Evolutionary conservation across 2,888 invertebrate species (phyloP), one percentile per base, ranked within the genome.

Genomic region (Antheraea yamamai): DNA sequence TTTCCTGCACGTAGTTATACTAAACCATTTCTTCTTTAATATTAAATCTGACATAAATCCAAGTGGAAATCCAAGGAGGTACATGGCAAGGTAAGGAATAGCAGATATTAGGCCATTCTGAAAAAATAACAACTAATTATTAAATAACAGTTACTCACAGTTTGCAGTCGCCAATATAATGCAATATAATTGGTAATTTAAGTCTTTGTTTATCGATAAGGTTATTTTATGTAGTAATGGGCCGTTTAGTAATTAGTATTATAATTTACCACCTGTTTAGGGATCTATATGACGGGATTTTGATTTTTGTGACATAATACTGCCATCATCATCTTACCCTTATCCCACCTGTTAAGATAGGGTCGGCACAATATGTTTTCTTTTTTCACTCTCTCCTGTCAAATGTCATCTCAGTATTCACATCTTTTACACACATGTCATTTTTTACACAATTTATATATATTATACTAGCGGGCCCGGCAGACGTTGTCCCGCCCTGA

Each of bases 81-180:
- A 97, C 91, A 97, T 97, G 0, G 95, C 95, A 52, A 97, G 87
- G 84, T 98, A 98, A 0, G 97, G 97, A 14, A 97, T 86, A 0
- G 97, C 96, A 16, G 97, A 97, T 75, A 97, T 91, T 2, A 96
- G 82, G 0, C 97, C 97, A 83, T 97, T 97, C 95, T 96, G 88
- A 55, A 91, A 82, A 35, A 89, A 58, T 18, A 39, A 23, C 12
- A 20, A 30, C 4, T 39, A 23, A 23, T 35, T 58, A 39, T 30
- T 64, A 10, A 39, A 39, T 4, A 7, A 39, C 35, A 7, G 4
- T 39, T 39, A 2, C 35, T 39, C 35, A 39, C 0, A 39, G 3
- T 55, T 18, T 55, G 16, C 2, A 55, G 20, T 55, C 20, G 20
- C 20, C 20, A 23, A 12, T 61, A 23, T 20, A 7, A 23, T n/a